phyloP scores from a whole-genome alignment of 2,113 vertebrate genomes.

The Aythya baeri region DNA sequence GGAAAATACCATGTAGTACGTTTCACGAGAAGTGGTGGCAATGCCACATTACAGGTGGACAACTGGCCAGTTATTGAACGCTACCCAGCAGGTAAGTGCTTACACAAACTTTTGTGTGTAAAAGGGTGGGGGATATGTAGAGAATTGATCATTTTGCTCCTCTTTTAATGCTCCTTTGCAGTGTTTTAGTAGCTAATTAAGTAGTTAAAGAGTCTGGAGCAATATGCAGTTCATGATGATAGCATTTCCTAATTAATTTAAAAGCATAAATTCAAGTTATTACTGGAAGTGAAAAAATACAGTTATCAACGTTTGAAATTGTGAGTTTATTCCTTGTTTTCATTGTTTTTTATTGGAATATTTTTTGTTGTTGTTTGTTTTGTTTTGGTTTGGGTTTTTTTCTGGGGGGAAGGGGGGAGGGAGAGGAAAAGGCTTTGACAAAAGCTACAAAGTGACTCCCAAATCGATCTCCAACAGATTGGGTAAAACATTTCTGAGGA shows the following conservation, averaged over 20 bases:
- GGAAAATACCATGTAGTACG: slow-evolving; percentile 99
- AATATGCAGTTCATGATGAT: slow-evolving; percentile 51
- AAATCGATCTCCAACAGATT: neutral
- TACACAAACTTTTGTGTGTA: neutral
- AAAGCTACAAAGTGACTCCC: slow-evolving; percentile 77
- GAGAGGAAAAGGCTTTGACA: slow-evolving; percentile 89
- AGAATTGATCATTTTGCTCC: slow-evolving; percentile 32
- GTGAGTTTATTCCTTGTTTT: slow-evolving; percentile 35
- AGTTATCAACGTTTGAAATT: slow-evolving; percentile 54
- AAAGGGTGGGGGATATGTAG: neutral
- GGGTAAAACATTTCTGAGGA: neutral
- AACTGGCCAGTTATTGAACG: slow-evolving; percentile 98
- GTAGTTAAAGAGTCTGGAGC: slow-evolving; percentile 51
- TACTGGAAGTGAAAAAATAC: slow-evolving; percentile 56
- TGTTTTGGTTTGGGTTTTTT: too few relatives aligned
- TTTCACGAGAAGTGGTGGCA: slow-evolving; percentile 98
- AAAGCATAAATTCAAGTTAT: slow-evolving; percentile 70
- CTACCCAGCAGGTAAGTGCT: slow-evolving; percentile 95
- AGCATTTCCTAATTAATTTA: slow-evolving; percentile 69
- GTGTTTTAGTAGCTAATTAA: slow-evolving; percentile 46
- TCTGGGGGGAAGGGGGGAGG: neutral
- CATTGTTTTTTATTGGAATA: slow-evolving; percentile 51
- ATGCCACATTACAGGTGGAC: slow-evolving; percentile 99
- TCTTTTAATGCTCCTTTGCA: slow-evolving; percentile 38
- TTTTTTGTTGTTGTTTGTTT: slow-evolving; percentile 18